These are phyloP conservation scores for Hetaerina americana DNA, from an alignment of 1,140 invertebrate genomes.

Conservation along the genomic window DNA sequence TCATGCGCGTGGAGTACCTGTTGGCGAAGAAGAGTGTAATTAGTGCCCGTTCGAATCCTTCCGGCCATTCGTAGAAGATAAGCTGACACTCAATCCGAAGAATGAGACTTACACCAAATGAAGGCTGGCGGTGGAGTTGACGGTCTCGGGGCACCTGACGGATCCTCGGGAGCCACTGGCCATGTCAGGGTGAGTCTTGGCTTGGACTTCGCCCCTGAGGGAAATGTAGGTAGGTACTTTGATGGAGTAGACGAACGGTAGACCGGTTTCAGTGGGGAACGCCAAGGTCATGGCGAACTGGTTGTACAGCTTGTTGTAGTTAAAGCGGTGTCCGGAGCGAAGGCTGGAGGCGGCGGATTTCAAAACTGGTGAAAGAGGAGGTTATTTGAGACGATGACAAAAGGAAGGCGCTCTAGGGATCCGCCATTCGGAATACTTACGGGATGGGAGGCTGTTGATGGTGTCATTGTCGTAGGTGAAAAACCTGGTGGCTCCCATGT, in stretches of 20 bases:
- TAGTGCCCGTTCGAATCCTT: too few species aligned
- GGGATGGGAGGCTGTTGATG: slow-evolving; percentile 29
- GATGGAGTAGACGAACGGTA: slow-evolving; percentile 47
- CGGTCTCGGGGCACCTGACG: slow-evolving; percentile 22
- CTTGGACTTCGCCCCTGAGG: slow-evolving; percentile 31
- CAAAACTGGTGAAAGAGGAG: slow-evolving; percentile 21
- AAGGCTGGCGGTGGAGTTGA: slow-evolving; percentile 31
- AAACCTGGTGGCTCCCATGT: slow-evolving; percentile 30
- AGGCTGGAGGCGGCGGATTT: slow-evolving; percentile 24
- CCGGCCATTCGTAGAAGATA: too few species aligned
- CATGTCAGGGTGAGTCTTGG: slow-evolving; percentile 26
- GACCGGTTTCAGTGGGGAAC: slow-evolving; percentile 49
- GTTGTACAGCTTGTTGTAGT: slow-evolving; percentile 40
- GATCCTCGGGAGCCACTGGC: slow-evolving; percentile 11
- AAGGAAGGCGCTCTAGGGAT: background rate
- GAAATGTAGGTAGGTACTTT: slow-evolving; percentile 35
- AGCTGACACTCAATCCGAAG: too few species aligned
- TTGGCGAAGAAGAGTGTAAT: background rate
- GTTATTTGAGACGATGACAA: background rate
- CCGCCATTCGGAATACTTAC: slow-evolving; percentile 21
- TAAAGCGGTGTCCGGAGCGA: slow-evolving; percentile 30
- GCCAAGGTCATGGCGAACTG: slow-evolving; percentile 37
- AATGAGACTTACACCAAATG: slow-evolving; percentile 22
- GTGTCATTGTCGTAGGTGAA: slow-evolving; percentile 41
- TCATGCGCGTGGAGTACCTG: slow-evolving; percentile 30